A percentile compares a stretch with the other conserved stretches of the same genome.
Conservation (phyloP, 2,797 vertebrate genomes). For the Avahi laniger region DNA sequence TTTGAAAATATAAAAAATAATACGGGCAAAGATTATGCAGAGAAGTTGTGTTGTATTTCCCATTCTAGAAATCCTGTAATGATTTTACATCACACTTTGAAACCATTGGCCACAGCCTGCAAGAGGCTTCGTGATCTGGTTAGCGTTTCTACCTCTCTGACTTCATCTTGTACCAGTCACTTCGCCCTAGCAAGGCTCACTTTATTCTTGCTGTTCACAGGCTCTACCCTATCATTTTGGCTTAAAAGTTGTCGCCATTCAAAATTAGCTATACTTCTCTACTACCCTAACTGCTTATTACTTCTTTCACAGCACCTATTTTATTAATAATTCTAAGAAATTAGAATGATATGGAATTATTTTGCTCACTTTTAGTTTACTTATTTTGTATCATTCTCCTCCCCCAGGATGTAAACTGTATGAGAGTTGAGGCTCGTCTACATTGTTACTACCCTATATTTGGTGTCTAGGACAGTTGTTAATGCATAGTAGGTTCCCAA, state of each 20-base stretch:
- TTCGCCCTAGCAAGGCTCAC: neutral
- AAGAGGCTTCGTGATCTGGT: neutral
- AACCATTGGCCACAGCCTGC: neutral
- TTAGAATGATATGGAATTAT: neutral
- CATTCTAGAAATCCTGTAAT: neutral
- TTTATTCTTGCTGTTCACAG: neutral
- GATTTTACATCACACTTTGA: neutral
- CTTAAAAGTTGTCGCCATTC: slow-evolving; percentile 1
- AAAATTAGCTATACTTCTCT: slow-evolving; percentile 1
- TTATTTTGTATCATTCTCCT: neutral
- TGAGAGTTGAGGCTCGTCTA: neutral
- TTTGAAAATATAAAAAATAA: slow-evolving; percentile 2
- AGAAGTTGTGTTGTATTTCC: neutral
- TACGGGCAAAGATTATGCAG: neutral
- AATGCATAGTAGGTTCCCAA: neutral
- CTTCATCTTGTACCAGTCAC: neutral
- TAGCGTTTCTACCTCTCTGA: neutral
- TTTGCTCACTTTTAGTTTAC: neutral
- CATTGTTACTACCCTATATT: neutral
- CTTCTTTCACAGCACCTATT: neutral
- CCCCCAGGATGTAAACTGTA: neutral
- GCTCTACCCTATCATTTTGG: neutral
- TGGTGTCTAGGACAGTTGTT: neutral
- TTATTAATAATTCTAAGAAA: neutral
- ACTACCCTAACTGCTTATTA: neutral